phyloP scores from a whole-genome alignment of 2,888 invertebrate genomes.

The Laothoe populi region DNA sequence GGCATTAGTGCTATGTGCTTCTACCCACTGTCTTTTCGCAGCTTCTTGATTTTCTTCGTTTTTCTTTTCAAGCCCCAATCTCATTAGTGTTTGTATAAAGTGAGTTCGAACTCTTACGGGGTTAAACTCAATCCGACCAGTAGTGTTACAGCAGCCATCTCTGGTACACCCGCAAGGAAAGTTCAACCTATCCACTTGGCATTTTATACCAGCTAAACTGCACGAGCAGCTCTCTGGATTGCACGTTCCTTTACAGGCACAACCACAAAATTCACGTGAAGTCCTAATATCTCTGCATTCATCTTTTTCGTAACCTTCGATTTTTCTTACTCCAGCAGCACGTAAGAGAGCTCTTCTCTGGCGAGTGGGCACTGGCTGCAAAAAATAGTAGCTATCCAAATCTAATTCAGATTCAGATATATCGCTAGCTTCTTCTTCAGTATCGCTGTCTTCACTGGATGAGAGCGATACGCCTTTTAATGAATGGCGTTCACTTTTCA shows the following conservation, averaged over 20 bases:
- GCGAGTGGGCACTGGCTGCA: conserved; percentile 96
- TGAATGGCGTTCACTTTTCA: conserved; percentile 88
- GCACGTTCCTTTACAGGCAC: conserved; percentile 96
- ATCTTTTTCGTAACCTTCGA: conserved; percentile 96
- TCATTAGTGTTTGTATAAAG: conserved; percentile 98
- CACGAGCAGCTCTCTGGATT: conserved; percentile 98
- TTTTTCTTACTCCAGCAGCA: conserved; percentile 97
- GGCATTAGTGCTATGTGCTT: conserved; percentile 59
- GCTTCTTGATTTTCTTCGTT: conserved; percentile 86
- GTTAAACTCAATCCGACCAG: conserved; percentile 98
- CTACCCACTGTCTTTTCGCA: conserved; percentile 78
- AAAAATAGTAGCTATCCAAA: conserved; percentile 94
- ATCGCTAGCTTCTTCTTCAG: conserved; percentile 93
- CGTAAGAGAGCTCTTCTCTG: conserved; percentile 94
- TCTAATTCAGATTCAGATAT: conserved; percentile 93
- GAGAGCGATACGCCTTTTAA: conserved; percentile 84
- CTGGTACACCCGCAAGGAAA: conserved; percentile 98
- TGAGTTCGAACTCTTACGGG: conserved; percentile 97
- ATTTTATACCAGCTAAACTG: conserved; percentile 97
- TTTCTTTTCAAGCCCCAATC: conserved; percentile 94
- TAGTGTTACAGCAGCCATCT: conserved; percentile 96
- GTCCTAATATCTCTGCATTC: conserved; percentile 96
- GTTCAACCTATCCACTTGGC: conserved; percentile 97
- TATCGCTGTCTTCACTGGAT: conserved; percentile 93
- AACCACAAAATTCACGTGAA: conserved; percentile 97